phyloP scores from a whole-genome alignment of 2,797 vertebrate genomes.

The Cichlasoma orientale region DNA sequence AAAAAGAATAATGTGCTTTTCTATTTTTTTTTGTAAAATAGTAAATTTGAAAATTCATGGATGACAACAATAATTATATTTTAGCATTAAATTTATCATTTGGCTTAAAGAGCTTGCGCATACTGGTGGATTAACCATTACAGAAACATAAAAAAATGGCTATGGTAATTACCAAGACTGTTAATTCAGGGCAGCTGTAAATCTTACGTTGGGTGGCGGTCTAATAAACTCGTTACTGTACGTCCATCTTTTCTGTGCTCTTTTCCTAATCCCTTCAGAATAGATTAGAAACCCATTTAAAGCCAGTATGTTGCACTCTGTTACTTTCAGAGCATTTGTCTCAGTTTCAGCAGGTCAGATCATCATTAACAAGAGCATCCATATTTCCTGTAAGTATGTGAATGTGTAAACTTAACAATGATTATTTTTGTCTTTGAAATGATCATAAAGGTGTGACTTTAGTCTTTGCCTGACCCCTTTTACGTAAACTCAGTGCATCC shows the following conservation, averaged over 20 bases:
- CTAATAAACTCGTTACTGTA: neutral
- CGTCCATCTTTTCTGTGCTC: neutral
- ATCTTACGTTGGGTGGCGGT: neutral
- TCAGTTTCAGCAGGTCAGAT: neutral
- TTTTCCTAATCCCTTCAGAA: neutral
- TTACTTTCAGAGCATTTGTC: neutral
- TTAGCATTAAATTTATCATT: neutral
- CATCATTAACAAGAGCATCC: neutral
- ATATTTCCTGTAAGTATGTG: neutral
- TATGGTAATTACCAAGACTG: no score
- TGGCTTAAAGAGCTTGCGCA: neutral
- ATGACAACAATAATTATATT: neutral
- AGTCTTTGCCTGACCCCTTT: neutral
- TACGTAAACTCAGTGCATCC: neutral
- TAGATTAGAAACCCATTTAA: neutral
- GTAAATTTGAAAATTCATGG: neutral
- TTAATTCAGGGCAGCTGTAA: neutral
- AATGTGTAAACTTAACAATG: neutral
- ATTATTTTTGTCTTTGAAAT: neutral
- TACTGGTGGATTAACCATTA: neutral
- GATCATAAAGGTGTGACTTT: neutral
- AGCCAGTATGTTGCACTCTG: neutral
- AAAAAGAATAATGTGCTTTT: neutral
- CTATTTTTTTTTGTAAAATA: rapidly evolving
- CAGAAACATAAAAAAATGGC: neutral